Evolutionary conservation across 2,888 invertebrate genomes (phyloP).

Genomic region (Scrobipalpa costella): DNA sequence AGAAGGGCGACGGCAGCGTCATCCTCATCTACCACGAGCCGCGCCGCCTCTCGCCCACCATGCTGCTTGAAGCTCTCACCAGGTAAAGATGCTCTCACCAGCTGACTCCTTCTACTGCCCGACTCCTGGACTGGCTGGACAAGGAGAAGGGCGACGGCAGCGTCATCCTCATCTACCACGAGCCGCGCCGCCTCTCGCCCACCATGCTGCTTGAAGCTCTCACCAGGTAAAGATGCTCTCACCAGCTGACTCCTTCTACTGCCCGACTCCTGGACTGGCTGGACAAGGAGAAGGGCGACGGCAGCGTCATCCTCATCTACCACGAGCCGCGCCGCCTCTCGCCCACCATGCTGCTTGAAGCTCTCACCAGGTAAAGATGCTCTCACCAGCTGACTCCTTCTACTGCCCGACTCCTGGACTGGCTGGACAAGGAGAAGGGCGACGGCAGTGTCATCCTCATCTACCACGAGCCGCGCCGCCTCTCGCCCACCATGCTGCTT

Average conservation of each 20-base stretch:
- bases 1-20: slow-evolving; percentile 81
- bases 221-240: slow-evolving; percentile 74
- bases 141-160: slow-evolving; percentile 81
- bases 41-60: slow-evolving; percentile 81
- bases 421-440: slow-evolving; percentile 82
- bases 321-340: slow-evolving; percentile 83
- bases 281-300: slow-evolving; percentile 80
- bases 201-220: slow-evolving; percentile 83
- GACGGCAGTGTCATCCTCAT: slow-evolving; percentile 83
- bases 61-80: slow-evolving; percentile 82
- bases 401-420: slow-evolving; percentile 82
- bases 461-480: slow-evolving; percentile 83
- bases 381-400: too few relatives aligned
- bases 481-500: slow-evolving; percentile 83
- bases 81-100: too few relatives aligned
- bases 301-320: slow-evolving; percentile 83
- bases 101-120: too few relatives aligned
- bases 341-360: slow-evolving; percentile 83
- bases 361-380: slow-evolving; percentile 78
- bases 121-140: slow-evolving; percentile 84
- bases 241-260: too few relatives aligned
- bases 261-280: slow-evolving; percentile 83
- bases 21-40: slow-evolving; percentile 84
- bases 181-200: slow-evolving; percentile 82
- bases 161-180: slow-evolving; percentile 83